Percentiles rank a stretch among this genome's conserved stretches.
phyloP scores from a whole-genome alignment of 1,140 invertebrate species.

The Drosophila willistoni region DNA sequence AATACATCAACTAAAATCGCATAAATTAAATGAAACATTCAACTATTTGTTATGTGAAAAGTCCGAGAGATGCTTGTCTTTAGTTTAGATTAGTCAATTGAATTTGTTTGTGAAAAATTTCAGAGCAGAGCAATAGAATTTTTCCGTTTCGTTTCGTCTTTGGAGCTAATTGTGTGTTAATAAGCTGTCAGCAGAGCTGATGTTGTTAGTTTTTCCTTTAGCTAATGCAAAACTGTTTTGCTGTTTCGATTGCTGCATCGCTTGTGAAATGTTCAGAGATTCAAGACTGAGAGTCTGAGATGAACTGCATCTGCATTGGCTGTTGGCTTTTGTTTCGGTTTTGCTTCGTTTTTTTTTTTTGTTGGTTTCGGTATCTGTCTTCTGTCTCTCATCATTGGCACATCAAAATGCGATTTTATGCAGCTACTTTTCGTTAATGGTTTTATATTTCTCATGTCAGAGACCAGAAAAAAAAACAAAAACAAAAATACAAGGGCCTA shows the following conservation, averaged over 20 bases:
- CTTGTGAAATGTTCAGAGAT: slow-evolving; percentile 57
- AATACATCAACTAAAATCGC: not conserved
- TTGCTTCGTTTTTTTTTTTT: not conserved
- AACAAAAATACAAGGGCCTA: slow-evolving; percentile 1
- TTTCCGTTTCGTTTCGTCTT: slow-evolving; percentile 23
- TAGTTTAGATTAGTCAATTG: not conserved
- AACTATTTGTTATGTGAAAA: not conserved
- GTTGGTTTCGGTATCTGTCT: slow-evolving; percentile 1
- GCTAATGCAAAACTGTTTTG: slow-evolving; percentile 11
- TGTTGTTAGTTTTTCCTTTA: slow-evolving; percentile 30
- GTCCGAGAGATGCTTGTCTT: slow-evolving; percentile 3
- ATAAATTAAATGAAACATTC: not conserved
- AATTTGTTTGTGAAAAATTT: slow-evolving; percentile 4
- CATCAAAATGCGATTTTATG: slow-evolving; percentile 62
- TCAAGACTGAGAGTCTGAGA: slow-evolving; percentile 16
- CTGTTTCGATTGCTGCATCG: slow-evolving; percentile 15
- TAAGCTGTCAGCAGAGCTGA: slow-evolving; percentile 54
- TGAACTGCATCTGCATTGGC: slow-evolving; percentile 20
- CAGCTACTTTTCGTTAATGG: slow-evolving; percentile 38
- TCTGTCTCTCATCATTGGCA: slow-evolving; percentile 53
- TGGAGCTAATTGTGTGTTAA: slow-evolving; percentile 72
- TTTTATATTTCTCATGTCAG: slow-evolving; percentile 34
- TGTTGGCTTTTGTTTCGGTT: slow-evolving; percentile 52
- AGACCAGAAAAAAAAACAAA: not conserved
- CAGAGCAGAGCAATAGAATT: slow-evolving; percentile 25